Conservation (phyloP, 2,888 invertebrate species). For the Thecocarcelia acutangulata region DNA sequence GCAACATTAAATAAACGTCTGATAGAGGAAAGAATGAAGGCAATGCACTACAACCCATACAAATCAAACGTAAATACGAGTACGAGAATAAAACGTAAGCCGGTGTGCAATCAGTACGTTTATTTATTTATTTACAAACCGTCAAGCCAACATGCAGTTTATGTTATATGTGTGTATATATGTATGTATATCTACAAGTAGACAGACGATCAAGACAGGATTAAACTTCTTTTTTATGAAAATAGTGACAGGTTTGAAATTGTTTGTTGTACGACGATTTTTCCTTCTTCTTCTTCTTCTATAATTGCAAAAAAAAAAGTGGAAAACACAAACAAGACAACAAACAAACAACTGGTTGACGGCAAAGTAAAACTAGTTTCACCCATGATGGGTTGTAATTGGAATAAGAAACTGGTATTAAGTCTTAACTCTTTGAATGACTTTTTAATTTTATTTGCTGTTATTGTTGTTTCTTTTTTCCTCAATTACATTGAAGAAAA, state of each 20-base stretch:
- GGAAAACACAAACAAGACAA: conserved; percentile 40
- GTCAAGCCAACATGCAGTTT: not conserved
- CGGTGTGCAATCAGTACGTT: too few species aligned
- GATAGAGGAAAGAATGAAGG: conserved; percentile 37
- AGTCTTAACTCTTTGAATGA: conserved; percentile 48
- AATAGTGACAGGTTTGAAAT: conserved; percentile 57
- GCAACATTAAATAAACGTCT: conserved; percentile 15
- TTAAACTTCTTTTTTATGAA: conserved; percentile 45
- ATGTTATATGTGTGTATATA: not conserved
- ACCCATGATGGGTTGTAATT: conserved; percentile 58
- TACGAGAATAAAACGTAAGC: too few species aligned
- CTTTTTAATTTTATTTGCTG: conserved; percentile 11
- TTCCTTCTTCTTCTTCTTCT: not conserved
- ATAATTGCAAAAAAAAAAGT: conserved; percentile 46
- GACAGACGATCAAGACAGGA: conserved; percentile 52
- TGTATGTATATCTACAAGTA: not conserved
- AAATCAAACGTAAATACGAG: conserved; percentile 28
- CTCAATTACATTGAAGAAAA: conserved; percentile 55
- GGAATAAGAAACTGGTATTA: conserved; percentile 50
- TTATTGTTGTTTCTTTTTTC: conserved; percentile 21
- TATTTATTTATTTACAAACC: not conserved
- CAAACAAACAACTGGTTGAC: conserved; percentile 21
- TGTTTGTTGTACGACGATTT: conserved; percentile 7
- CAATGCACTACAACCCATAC: conserved; percentile 30
- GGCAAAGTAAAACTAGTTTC: conserved; percentile 57